phyloP scores from a whole-genome alignment of 1,140 invertebrate genomes.

The Halesus radiatus region DNA sequence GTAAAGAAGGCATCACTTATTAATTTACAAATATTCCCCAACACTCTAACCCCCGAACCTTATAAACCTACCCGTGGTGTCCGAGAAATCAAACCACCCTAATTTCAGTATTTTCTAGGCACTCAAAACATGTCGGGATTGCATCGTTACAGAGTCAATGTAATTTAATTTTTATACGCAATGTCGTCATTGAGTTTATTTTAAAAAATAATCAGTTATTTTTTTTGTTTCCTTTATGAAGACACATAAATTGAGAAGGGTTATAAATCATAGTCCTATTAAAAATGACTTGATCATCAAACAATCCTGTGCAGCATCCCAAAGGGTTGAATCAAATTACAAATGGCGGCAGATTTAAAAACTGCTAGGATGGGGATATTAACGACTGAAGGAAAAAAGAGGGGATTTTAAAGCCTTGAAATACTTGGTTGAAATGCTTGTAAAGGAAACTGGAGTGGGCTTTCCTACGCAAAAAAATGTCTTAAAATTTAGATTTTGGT shows the following conservation, averaged over 20 bases:
- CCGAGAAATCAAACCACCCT: too few species aligned
- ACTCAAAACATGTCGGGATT: neutral
- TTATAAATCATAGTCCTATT: neutral
- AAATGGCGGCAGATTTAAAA: slow-evolving; percentile 1
- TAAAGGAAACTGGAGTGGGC: too few species aligned
- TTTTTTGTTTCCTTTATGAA: neutral
- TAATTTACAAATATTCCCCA: too few species aligned
- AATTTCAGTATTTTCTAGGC: too few species aligned
- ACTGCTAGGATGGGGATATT: neutral
- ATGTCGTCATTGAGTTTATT: neutral
- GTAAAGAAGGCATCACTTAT: too few species aligned
- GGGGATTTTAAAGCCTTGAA: neutral
- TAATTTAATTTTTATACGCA: neutral
- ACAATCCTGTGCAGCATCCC: neutral
- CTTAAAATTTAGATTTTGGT: too few species aligned
- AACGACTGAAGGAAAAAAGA: neutral
- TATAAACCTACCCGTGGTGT: too few species aligned
- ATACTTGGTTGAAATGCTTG: neutral
- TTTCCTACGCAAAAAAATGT: too few species aligned
- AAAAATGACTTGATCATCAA: slow-evolving; percentile 5
- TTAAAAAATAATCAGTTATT: neutral
- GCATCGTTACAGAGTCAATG: neutral
- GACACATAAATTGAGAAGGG: neutral
- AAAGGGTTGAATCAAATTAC: slow-evolving; percentile 13
- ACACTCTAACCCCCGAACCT: too few species aligned